Evolutionary conservation across 1,140 invertebrate species (phyloP), one percentile per base, ranked within the genome.

Genomic region (Zaprionus camerounensis): DNA sequence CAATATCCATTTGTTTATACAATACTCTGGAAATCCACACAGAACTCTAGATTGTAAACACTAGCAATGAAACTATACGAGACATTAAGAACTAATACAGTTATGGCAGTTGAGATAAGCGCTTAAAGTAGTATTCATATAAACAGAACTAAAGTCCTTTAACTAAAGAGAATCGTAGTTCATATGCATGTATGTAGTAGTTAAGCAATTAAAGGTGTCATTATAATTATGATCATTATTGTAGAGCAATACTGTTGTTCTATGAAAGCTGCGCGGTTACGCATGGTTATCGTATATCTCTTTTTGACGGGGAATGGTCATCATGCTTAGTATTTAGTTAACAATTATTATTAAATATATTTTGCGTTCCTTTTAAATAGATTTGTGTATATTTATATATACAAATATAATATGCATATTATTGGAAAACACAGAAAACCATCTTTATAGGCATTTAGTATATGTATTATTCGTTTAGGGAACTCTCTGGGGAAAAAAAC

Each of bases 281-380:
- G 46, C 46, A 22, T 24, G 4, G 9, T 24, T 51, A 4, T 51
- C 46, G 20, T 51, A 51, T n/a, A 31, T 72, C 72, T 56, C 57
- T 63, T 36, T 26, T 41, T 26, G 56, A 56, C 28, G 3, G 58
- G 64, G 55, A 86, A 71, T 82, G 82, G 82, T 86, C 82, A 74
- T 86, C 46, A 78, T 83, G 78, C 84, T 88, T 88, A 88, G 76
- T 90, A 88, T 88, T 90, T 88, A 88, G 84, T 81, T 88, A 88
- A 88, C 84, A 88, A 81, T 88, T 79, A 88, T 65, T 71, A 58
- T 53, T 59, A 67, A 31, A 62, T 58, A 71, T 61, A 3, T 46
- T 46, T 73, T 59, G 41, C 24, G 9, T 55, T 64, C 72, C 28
- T 7, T 51, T 56, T 56, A 56, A 56, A 28, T 36, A 64, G 51